Evolutionary conservation across 2,797 vertebrate genomes (phyloP).

Genomic region (Champsocephalus esox): DNA sequence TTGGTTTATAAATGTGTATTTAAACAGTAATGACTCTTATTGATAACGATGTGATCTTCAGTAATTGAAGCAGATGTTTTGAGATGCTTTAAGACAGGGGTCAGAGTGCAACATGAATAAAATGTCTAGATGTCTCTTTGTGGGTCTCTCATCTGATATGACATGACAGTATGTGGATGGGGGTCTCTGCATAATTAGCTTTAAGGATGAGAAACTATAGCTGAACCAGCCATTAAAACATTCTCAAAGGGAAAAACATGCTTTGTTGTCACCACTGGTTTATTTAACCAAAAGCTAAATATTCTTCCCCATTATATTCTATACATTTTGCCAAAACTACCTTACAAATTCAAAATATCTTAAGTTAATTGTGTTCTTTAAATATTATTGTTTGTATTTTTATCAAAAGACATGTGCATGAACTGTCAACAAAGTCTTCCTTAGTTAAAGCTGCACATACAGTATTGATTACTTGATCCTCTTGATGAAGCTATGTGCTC

Average conservation of each 20-base stretch:
- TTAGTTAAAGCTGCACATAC: not conserved
- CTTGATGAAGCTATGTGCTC: conserved; percentile 38
- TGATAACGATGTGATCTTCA: conserved; percentile 20
- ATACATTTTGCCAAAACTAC: conserved; percentile 2
- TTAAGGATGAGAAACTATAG: not conserved
- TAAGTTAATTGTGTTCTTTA: not conserved
- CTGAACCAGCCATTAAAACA: not conserved
- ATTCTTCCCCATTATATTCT: not conserved
- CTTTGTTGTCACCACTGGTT: not conserved
- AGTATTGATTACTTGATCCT: conserved; percentile 34
- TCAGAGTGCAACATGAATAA: conserved; percentile 29
- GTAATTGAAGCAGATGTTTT: conserved; percentile 18
- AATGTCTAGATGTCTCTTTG: conserved; percentile 13
- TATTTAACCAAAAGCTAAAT: conserved; percentile 1
- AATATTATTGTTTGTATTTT: not conserved
- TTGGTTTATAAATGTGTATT: not conserved
- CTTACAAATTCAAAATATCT: not conserved
- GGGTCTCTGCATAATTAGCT: conserved; percentile 29
- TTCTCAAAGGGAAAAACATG: not conserved
- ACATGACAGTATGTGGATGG: not conserved
- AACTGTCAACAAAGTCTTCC: not conserved
- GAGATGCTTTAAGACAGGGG: conserved; percentile 39
- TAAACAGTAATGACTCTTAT: not conserved
- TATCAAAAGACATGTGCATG: not conserved
- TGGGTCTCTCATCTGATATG: not conserved